Percentiles rank a stretch among this genome's conserved stretches.
Conservation (phyloP, 2,888 invertebrate genomes). For the Hypolimnas misippus region DNA sequence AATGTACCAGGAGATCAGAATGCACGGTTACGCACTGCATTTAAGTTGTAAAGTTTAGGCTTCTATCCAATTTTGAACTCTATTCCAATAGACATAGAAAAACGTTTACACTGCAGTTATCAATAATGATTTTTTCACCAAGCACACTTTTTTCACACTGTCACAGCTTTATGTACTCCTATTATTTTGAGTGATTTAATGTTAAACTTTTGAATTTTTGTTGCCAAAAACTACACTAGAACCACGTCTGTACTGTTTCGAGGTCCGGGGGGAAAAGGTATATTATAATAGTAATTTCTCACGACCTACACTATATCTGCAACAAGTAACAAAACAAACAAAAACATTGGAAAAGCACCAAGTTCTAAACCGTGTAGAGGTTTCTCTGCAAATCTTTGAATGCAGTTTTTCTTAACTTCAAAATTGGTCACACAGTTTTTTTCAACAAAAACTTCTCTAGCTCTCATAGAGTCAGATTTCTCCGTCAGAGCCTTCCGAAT, state of each 20-base stretch:
- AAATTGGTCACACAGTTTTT: too few relatives aligned
- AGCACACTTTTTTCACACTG: background rate
- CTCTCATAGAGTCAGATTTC: too few relatives aligned
- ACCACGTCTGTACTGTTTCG: background rate
- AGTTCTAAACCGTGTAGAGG: too few relatives aligned
- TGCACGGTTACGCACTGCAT: background rate
- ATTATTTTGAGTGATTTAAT: background rate
- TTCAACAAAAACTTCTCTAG: too few relatives aligned
- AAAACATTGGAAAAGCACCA: too few relatives aligned
- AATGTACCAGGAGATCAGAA: background rate
- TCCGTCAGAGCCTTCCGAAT: too few relatives aligned
- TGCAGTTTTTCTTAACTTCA: too few relatives aligned
- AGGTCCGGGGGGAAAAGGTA: background rate
- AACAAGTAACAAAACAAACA: too few relatives aligned
- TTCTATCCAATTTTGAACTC: background rate
- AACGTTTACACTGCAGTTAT: background rate
- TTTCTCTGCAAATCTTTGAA: too few relatives aligned
- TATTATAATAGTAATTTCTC: too few relatives aligned
- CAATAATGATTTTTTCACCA: background rate
- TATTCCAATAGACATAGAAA: conserved; percentile 1
- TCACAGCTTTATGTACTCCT: background rate
- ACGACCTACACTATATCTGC: too few relatives aligned
- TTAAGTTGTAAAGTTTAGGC: background rate
- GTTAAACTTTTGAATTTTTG: conserved; percentile 1
- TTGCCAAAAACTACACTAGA: background rate